Evolutionary conservation across 2,113 vertebrate species (phyloP).

Genomic region (Amblyopsis rosae): DNA sequence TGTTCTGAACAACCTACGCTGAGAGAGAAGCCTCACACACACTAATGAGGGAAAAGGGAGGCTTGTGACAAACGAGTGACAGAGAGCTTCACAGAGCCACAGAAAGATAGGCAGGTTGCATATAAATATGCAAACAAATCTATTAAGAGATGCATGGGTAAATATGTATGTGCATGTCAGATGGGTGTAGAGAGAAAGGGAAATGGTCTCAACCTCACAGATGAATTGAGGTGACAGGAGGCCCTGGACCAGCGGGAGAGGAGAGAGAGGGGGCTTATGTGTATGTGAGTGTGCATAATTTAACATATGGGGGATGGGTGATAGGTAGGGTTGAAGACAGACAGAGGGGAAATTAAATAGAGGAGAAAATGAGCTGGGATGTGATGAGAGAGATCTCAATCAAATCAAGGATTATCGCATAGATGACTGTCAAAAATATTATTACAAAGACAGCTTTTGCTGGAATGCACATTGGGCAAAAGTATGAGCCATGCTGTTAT

Average conservation of each 20-base stretch:
- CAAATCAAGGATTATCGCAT: not conserved
- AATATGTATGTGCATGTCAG: not conserved
- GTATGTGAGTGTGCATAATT: slow-evolving; percentile 3
- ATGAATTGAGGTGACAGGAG: not conserved
- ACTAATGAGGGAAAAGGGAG: slow-evolving; percentile 21
- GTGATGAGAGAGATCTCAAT: not conserved
- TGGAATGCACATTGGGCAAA: too few relatives aligned
- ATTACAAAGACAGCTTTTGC: too few relatives aligned
- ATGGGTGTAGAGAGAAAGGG: slow-evolving; percentile 6
- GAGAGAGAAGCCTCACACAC: slow-evolving; percentile 26
- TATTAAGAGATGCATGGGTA: slow-evolving; percentile 33
- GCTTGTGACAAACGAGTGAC: not conserved
- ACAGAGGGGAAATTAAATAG: not conserved
- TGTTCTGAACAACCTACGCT: slow-evolving; percentile 50
- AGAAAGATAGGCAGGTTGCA: slow-evolving; percentile 11
- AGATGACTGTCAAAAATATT: not conserved
- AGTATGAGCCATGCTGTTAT: too few relatives aligned
- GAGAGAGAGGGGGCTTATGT: not conserved
- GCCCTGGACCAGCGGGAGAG: too few relatives aligned
- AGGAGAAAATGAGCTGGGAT: not conserved
- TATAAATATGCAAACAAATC: slow-evolving; percentile 3
- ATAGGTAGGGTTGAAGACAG: not conserved
- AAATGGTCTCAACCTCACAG: not conserved
- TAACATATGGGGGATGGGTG: slow-evolving; percentile 2
- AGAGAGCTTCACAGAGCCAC: slow-evolving; percentile 4